phyloP scores from a whole-genome alignment of 2,113 vertebrate species.

The Crypturellus undulatus region DNA sequence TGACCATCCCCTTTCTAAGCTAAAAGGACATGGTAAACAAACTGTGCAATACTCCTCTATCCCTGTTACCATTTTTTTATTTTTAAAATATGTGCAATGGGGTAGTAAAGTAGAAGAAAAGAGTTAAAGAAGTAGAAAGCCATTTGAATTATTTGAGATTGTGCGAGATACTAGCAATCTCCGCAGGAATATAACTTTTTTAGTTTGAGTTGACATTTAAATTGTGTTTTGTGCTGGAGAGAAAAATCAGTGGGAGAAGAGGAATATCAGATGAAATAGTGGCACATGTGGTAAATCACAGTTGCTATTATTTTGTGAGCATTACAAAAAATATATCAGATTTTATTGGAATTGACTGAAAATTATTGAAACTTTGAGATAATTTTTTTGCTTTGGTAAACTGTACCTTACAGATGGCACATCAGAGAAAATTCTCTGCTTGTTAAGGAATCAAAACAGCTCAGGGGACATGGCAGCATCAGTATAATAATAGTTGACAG shows the following conservation, averaged over 20 bases:
- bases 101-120: neutral
- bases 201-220: slow-evolving; percentile 64
- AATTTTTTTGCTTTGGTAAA: slow-evolving; percentile 42
- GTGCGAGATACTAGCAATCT: slow-evolving; percentile 1
- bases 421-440: slow-evolving; percentile 64
- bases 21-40: slow-evolving; percentile 18
- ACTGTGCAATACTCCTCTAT: neutral
- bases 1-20: neutral
- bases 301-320: slow-evolving; percentile 63
- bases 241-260: slow-evolving; percentile 67
- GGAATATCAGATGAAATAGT: slow-evolving; percentile 61
- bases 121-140: neutral
- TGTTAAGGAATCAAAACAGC: slow-evolving; percentile 65
- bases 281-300: slow-evolving; percentile 62
- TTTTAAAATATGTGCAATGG: neutral
- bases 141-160: neutral
- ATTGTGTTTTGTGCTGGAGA: slow-evolving; percentile 58
- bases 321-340: slow-evolving; percentile 48
- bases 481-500: slow-evolving; percentile 70
- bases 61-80: neutral
- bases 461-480: slow-evolving; percentile 66
- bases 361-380: slow-evolving; percentile 62
- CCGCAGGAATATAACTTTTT: slow-evolving; percentile 33
- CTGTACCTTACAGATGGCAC: slow-evolving; percentile 62
- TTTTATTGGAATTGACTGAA: slow-evolving; percentile 70